Evolutionary conservation across 1,140 invertebrate genomes (phyloP), one percentile per base, ranked within the genome.

Genomic region (Phocides pigmalion): DNA sequence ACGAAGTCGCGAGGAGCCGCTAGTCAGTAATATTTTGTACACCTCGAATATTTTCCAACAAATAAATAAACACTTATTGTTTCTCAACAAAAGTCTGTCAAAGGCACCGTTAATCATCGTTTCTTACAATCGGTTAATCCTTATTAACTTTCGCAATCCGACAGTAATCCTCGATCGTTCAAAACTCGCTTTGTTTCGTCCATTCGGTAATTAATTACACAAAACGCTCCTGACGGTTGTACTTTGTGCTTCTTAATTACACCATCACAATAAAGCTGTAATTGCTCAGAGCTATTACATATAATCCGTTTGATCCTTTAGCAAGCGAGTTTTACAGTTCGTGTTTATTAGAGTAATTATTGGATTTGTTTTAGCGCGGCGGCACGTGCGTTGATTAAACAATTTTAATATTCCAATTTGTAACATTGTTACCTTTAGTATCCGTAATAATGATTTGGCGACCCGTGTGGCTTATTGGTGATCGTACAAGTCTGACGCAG

Each of bases 191-290:
- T 59, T 47, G 37, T 44, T 44, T 44, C 41, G 41, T 58, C 41
- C 54, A 47, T 32, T 47, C 12, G 56, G 15, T 59, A 59, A 59
- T 59, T 59, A 47, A 47, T 59, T 59, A 59, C 6, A 59, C 22
- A 59, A 59, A 59, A 47, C 28, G 44, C 28, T 12, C 28, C 39
- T 32, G 28, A 61, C 28, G 47, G 22, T 22, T 12, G 41, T 32
- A 35, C 41, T 49, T 37, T 16, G 25, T 44, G 56, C 16, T 46
- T 49, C 56, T 61, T 61, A 42, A 61, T 61, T 61, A 46, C 54
- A 35, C 54, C 22, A 59, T 59, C 16, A 61, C 42, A 47, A 47
- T 44, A 32, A 59, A 46, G 41, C 54, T 47, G 32, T 61, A 61
- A 47, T 61, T 47, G 56, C 42, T 61, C 11, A 12, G 44, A 47